Evolutionary conservation across 2,113 vertebrate species (phyloP).

Genomic region (Mobula hypostoma): DNA sequence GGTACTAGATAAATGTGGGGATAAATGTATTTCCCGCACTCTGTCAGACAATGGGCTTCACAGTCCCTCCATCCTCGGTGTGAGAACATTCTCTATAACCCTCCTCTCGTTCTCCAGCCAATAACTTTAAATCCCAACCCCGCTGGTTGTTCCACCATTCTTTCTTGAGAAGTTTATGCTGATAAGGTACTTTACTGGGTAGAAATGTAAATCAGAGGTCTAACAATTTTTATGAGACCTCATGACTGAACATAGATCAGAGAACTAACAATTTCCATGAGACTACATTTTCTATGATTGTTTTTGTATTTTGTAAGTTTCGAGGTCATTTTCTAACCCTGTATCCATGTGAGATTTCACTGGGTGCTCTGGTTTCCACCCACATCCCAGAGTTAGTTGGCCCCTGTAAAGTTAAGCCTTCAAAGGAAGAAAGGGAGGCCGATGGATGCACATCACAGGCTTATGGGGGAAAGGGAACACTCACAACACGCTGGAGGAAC

Average conservation of each 20-base stretch:
- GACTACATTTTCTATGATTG: neutral
- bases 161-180: neutral
- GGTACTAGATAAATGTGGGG: no score
- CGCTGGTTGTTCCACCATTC: neutral
- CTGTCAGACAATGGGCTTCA: no score
- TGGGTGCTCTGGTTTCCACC: no score
- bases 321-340: neutral
- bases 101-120: neutral
- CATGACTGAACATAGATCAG: neutral
- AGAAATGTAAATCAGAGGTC: neutral
- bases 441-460: neutral
- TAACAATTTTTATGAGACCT: neutral
- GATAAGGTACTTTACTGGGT: neutral
- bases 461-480: no score
- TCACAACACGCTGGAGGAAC: no score
- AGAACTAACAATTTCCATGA: neutral
- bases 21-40: no score
- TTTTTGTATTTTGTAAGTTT: neutral
- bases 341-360: no score
- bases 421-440: neutral
- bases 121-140: neutral
- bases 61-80: no score
- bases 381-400: no score
- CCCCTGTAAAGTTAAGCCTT: no score
- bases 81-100: neutral